These are phyloP conservation scores for Equus przewalskii DNA, from an alignment of 2,113 vertebrate species.

Conservation along the genomic window DNA sequence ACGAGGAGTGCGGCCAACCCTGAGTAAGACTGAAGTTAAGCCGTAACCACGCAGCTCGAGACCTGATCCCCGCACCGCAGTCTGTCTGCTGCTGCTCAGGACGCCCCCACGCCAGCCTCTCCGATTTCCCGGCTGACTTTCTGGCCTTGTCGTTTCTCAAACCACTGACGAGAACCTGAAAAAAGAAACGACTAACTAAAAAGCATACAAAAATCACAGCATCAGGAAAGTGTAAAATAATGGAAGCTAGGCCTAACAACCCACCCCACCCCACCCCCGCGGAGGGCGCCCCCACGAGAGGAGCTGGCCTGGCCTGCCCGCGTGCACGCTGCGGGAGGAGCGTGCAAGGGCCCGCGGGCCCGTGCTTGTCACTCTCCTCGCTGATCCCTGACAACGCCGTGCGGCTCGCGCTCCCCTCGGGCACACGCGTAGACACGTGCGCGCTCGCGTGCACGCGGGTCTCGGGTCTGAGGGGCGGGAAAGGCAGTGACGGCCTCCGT, in stretches of 20 bases:
- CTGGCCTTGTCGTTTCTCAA: background rate
- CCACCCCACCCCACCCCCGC: no score
- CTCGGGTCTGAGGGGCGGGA: background rate
- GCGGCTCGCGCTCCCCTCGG: no score
- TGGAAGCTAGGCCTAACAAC: background rate
- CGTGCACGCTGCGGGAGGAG: background rate
- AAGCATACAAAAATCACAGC: background rate
- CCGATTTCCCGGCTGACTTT: conserved; percentile 31
- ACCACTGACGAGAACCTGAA: background rate
- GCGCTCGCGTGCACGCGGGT: no score
- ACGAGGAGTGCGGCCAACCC: background rate
- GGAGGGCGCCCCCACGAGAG: no score
- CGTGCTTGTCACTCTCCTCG: background rate
- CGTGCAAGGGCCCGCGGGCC: no score
- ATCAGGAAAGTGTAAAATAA: background rate
- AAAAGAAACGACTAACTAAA: background rate
- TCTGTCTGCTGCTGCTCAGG: background rate
- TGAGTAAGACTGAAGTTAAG: background rate
- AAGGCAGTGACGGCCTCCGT: background rate
- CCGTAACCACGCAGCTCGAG: background rate
- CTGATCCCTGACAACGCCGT: background rate
- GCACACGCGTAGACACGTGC: no score
- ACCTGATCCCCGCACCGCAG: background rate
- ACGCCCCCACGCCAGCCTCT: background rate
- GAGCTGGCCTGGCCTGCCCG: background rate